Base-by-base conservation (phyloP, 1,140 invertebrate species). In the Andricus grossulariae region DNA sequence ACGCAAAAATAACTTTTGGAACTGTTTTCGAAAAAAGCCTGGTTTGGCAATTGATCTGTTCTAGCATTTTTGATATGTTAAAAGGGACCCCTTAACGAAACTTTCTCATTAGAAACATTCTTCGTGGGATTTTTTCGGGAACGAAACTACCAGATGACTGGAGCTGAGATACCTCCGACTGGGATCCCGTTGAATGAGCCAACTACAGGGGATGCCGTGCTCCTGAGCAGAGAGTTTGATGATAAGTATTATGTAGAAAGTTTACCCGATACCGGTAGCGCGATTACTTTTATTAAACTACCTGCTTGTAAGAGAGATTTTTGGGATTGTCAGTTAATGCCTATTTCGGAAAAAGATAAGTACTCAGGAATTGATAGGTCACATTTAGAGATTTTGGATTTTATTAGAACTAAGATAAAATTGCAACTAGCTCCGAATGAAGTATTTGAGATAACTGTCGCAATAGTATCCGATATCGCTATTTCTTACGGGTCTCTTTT, bases 371-470 rank as follows among this genome's bases (percentile, higher is more conserved):
- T 60, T 13, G 32, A 60, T 60, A 19, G 32, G 12, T 60, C 57
- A 6, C 57, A 13, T 32, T 60, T 60, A 32, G 16, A 60, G 13
- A 60, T 60, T 32, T 5, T 32, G 13, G 57, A 21, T 4, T 60
- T 60, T 32, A 32, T 60, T 15, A 32, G 32, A 60, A 60, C 57
- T 60, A 60, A 32, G 25, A 25, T 60, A 16, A 60, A 60, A 60
- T 60, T 60, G 4, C 21, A 60, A 60, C 32, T 60, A 32, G 1
- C 13, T 32, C 57, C 57, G 5, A 16, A 32, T 15, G 57, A 60
- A 32, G 21, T 60, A 12, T 60, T 60, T 60, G 57, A 60, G 16
- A 32, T 32, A 57, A 25, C 18, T 4, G 25, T 57, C 13, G 55
- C 55, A 25, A 18, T 25, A 11, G 55, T 25, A 3, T 8, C 55